A percentile compares a stretch with the other conserved stretches of the same genome.
Evolutionary conservation across 1,140 invertebrate species (phyloP).

Genomic region (Bombus soroeensis): DNA sequence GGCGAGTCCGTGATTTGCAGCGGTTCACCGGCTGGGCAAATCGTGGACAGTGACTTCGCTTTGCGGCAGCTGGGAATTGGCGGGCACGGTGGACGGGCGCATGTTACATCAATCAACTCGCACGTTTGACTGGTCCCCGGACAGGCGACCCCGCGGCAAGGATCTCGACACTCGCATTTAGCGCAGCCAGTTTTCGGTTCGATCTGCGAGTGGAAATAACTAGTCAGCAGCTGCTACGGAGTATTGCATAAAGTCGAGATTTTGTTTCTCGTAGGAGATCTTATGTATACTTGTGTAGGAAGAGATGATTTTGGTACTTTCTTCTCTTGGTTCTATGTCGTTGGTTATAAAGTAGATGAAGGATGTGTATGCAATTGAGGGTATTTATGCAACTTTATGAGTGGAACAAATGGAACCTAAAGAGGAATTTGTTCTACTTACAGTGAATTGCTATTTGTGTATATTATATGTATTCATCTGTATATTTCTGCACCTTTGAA

Average conservation of each 20-base stretch:
- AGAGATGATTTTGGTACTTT: not conserved
- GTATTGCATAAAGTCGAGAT: not conserved
- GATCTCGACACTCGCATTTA: constrained; percentile 91
- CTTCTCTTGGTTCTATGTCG: not conserved
- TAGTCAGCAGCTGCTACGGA: too few relatives aligned
- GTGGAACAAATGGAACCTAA: too few relatives aligned
- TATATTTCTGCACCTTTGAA: too few relatives aligned
- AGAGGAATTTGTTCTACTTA: too few relatives aligned
- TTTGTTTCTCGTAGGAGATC: not conserved
- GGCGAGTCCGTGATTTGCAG: constrained; percentile 90
- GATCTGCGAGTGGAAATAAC: constrained; percentile 68
- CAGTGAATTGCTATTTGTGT: too few relatives aligned
- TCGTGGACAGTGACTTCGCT: constrained; percentile 85
- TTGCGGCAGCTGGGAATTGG: constrained; percentile 91
- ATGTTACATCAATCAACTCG: constrained; percentile 90
- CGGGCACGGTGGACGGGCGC: constrained; percentile 90
- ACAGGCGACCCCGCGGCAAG: constrained; percentile 89
- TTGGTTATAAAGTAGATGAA: not conserved
- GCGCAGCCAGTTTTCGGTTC: constrained; percentile 87
- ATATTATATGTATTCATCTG: too few relatives aligned
- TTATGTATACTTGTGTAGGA: not conserved
- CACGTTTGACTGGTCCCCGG: constrained; percentile 88
- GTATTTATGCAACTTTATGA: too few relatives aligned
- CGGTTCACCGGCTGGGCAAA: constrained; percentile 91
- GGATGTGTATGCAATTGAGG: too few relatives aligned